Evolutionary conservation across 2,888 invertebrate species (phyloP), one percentile per base, ranked within the genome.

Genomic region (Lasioglossum villosulum): DNA sequence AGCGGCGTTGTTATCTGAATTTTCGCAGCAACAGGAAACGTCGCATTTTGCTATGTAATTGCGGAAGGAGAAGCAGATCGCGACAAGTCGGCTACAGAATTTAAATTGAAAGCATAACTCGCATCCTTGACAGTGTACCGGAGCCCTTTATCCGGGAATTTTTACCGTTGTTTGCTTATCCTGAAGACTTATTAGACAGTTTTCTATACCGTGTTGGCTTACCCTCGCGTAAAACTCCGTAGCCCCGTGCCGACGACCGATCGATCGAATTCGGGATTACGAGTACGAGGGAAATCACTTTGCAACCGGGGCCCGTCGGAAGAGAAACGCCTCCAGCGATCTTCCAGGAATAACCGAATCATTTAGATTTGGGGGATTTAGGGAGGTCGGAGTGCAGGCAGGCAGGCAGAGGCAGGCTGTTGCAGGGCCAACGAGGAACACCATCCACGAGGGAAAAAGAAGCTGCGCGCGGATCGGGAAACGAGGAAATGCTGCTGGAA

Each of bases 261-360:
- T 92, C 92, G 91, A 91, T 91, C 90, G 90, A 90, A 88, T 90
- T 90, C 89, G 84, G 92, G 92, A 93, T 93, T 92, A 92, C 88
- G 86, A 86, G 90, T 92, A 93, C 93, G 93, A 93, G 92, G 93
- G 90, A 93, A 93, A 93, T 93, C 93, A 93, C 93, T 93, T 93
- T 93, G 92, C 88, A 88, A 90, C 83, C 88, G 88, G 85, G 86
- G 82, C 80, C 82, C 80, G 82, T 75, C 74, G 83, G 82, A 84
- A 89, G 88, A 89, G 88, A 91, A 86, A 87, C 87, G 92, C 90
- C 90, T 88, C 84, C 82, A 88, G 90, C 90, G 86, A 90, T 83
- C 88, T 88, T 90, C 88, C 86, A 90, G 91, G 90, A 92, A 92
- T 92, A 91, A 91, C 90, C 91, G 91, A 91, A 92, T 92, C 91